Conservation (phyloP, 2,888 invertebrate genomes). For the Rutpela maculata region DNA sequence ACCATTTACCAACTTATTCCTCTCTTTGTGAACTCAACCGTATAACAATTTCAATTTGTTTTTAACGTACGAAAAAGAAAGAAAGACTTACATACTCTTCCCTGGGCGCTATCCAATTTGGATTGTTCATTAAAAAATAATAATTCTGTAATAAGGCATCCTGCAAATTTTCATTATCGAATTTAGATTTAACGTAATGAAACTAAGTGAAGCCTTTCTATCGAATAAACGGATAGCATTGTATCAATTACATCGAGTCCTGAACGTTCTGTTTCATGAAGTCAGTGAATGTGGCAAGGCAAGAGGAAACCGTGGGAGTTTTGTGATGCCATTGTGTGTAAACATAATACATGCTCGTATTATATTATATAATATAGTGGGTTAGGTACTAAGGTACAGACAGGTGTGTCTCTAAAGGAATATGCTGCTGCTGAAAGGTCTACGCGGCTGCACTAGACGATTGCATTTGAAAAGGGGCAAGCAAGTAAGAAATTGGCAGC, state of each 20-base stretch:
- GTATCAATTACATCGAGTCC: constrained; percentile 25
- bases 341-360: constrained; percentile 16
- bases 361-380: neutral
- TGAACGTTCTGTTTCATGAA: constrained; percentile 19
- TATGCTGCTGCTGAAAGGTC: constrained; percentile 1
- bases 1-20: no score
- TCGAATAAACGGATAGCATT: constrained; percentile 1
- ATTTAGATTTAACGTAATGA: neutral
- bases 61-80: no score
- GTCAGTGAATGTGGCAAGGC: constrained; percentile 27
- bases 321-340: constrained; percentile 40
- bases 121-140: no score
- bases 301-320: constrained; percentile 43
- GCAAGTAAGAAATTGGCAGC: neutral
- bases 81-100: no score
- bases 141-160: neutral
- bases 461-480: neutral
- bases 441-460: constrained; percentile 6
- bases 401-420: constrained; percentile 28
- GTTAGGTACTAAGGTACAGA: constrained; percentile 27
- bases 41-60: no score
- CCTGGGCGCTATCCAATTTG: no score
- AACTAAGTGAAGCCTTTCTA: constrained; percentile 13
- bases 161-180: neutral
- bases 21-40: no score